phyloP scores from a whole-genome alignment of 2,888 invertebrate species.

The Epinotia ramella region DNA sequence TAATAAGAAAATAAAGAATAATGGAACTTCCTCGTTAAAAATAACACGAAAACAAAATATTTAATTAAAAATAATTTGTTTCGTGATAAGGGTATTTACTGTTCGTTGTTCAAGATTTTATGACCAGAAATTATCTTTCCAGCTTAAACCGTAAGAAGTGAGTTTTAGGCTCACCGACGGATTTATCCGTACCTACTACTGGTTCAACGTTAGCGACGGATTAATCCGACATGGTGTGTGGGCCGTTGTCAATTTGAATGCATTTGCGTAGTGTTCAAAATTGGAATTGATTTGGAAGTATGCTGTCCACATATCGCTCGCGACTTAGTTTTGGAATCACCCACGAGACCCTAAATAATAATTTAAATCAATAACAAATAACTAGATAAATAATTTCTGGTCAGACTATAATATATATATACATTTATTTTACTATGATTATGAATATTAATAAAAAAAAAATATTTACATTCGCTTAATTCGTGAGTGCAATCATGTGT shows the following conservation, averaged over 20 bases:
- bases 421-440: constrained; percentile 28
- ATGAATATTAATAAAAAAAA: not conserved
- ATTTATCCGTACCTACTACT: not conserved
- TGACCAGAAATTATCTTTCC: constrained; percentile 5
- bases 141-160: not conserved
- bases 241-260: not conserved
- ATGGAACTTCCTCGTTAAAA: too few species aligned
- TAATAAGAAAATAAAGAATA: too few species aligned
- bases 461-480: constrained; percentile 36
- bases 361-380: too few species aligned
- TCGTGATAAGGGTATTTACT: too few species aligned
- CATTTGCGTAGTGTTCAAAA: not conserved
- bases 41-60: too few species aligned
- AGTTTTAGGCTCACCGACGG: too few species aligned
- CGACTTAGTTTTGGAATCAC: too few species aligned
- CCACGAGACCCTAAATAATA: too few species aligned
- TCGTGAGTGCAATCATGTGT: constrained; percentile 60
- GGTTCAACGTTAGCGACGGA: too few species aligned
- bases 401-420: constrained; percentile 7
- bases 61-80: too few species aligned
- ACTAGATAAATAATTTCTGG: constrained; percentile 9
- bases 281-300: not conserved
- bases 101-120: too few species aligned
- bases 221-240: too few species aligned
- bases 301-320: not conserved